Evolutionary conservation across 2,888 invertebrate species (phyloP).

Genomic region (Hecatera dysodea): DNA sequence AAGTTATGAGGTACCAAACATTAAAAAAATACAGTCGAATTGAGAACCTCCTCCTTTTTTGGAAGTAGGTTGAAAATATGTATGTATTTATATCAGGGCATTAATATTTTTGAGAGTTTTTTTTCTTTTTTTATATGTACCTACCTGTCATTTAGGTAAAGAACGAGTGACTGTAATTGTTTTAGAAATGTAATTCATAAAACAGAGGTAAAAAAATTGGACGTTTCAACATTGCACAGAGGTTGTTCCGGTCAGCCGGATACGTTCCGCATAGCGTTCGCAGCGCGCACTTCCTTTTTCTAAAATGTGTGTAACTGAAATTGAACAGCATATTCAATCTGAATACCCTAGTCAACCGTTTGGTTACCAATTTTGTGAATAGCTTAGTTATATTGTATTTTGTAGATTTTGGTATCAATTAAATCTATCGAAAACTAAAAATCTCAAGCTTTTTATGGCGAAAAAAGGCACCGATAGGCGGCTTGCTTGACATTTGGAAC

Average conservation of each 20-base stretch:
- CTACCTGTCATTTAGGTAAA: too few species aligned
- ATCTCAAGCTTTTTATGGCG: too few species aligned
- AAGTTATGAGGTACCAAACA: too few species aligned
- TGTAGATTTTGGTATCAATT: background rate
- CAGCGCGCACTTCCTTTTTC: slow-evolving; percentile 30
- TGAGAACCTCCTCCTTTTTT: too few species aligned
- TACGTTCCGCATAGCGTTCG: slow-evolving; percentile 46
- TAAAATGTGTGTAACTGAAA: slow-evolving; percentile 41
- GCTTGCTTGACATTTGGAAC: too few species aligned
- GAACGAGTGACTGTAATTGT: slow-evolving; percentile 27
- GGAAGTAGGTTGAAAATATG: too few species aligned
- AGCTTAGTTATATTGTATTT: background rate
- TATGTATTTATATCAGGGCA: too few species aligned
- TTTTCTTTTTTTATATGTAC: background rate
- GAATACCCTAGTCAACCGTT: slow-evolving; percentile 15
- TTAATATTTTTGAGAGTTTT: background rate
- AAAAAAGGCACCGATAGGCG: too few species aligned
- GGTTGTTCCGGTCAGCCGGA: slow-evolving; percentile 59
- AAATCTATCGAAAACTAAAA: background rate
- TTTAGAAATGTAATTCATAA: slow-evolving; percentile 35
- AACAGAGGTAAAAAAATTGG: slow-evolving; percentile 45
- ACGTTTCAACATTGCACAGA: slow-evolving; percentile 27
- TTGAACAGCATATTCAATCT: slow-evolving; percentile 38
- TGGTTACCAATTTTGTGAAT: slow-evolving; percentile 3
- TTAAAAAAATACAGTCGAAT: too few species aligned